Base-by-base conservation (phyloP, 1,140 invertebrate species). In the Drosophila varians region DNA sequence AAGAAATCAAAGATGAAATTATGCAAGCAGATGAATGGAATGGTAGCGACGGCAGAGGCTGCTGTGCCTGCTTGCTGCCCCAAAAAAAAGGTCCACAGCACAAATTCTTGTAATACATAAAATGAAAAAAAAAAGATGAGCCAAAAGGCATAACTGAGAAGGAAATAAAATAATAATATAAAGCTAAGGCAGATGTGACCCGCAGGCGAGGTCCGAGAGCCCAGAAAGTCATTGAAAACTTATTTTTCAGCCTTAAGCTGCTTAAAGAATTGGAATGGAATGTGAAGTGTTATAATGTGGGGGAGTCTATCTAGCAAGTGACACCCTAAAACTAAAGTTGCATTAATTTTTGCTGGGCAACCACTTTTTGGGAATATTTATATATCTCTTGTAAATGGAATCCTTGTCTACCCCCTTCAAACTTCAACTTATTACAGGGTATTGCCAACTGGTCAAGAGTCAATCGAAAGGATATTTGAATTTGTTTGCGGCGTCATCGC, bases 1-100 rank as follows among this genome's bases (percentile, higher is more conserved):
- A 86, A 70, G 72, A 66, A 80, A 86, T 86, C 80, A 86, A 80
- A 80, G 86, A 86, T 79, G 76, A 79, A 84, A 86, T 86, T 80
- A 86, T 61, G 69, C 47, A 80, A 70, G 65, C 55, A 49, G 25
- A 14, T 38, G 28, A 31, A 31, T 11, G 28, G 9, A 21, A 45
- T 31, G 40, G 43, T 8, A 6, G 46, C 21, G 16, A 40, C n/a
- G 36, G 36, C 4, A 5, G 36, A 18, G 4, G 14, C 6, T 12
- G n/a, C n/a, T n/a, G n/a, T n/a, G n/a, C n/a, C 8, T n/a, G 16
- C 12, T 47, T 14, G 11, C 25, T 28, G 42, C 34, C 61, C 28
- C 23, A 18, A 14, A 40, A 52, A 58, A 60, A 46, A 21, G 52
- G 53, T 26, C 53, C 46, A 48, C 36, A 66, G 28, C 64, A 40